phyloP scores from a whole-genome alignment of 2,113 vertebrate genomes.

The Gallinago paraguaiae region DNA sequence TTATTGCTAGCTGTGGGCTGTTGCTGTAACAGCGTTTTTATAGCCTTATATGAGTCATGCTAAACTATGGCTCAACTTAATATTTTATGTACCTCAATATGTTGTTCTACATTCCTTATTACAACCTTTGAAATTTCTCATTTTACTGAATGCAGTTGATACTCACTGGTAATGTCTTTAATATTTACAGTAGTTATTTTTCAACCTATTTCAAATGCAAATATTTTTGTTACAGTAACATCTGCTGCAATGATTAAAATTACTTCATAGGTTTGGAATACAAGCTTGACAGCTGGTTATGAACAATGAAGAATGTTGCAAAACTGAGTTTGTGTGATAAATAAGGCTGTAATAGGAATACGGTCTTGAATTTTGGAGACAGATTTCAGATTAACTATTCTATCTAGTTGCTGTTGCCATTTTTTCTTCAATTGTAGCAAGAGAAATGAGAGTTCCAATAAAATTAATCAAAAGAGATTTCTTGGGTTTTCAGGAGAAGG shows the following conservation, averaged over 20 bases:
- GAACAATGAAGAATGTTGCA: neutral
- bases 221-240: neutral
- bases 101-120: slow-evolving; percentile 31
- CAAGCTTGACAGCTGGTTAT: neutral
- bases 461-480: neutral
- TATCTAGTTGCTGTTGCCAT: neutral
- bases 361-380: neutral
- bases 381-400: neutral
- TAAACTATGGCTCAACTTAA: slow-evolving; percentile 23
- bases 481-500: neutral
- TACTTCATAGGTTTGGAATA: neutral
- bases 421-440: neutral
- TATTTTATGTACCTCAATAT: slow-evolving; percentile 54
- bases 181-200: neutral
- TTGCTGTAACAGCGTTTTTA: slow-evolving; percentile 51
- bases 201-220: neutral
- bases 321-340: neutral
- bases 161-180: neutral
- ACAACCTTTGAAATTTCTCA: neutral
- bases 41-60: neutral
- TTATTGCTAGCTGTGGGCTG: slow-evolving; percentile 60
- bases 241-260: neutral
- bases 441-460: neutral
- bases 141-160: neutral
- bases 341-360: neutral